Conservation (phyloP, 2,113 vertebrate genomes). For the Arothron firmamentum region DNA sequence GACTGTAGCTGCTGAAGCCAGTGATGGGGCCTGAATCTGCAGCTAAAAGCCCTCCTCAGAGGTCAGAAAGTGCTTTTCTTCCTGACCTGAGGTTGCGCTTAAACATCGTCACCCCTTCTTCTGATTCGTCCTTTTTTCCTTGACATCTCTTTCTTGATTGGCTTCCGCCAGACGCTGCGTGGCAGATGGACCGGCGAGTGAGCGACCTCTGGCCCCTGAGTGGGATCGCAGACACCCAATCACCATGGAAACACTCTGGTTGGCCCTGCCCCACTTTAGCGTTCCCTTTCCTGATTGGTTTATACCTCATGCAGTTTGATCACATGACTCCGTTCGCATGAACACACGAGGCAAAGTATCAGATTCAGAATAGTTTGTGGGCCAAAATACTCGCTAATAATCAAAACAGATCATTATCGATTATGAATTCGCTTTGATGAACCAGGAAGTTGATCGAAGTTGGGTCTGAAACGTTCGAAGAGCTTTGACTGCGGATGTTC, state of each 20-base stretch:
- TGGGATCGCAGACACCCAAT: conserved; percentile 80
- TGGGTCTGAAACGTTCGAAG: no score
- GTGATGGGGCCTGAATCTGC: no score
- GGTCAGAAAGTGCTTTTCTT: not conserved
- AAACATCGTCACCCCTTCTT: conserved; percentile 1
- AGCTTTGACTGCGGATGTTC: conserved; percentile 2
- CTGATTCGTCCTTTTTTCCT: conserved; percentile 38
- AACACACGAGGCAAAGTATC: not conserved
- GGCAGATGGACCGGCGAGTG: conserved; percentile 91
- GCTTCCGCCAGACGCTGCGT: conserved; percentile 85
- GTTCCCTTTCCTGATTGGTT: conserved; percentile 16
- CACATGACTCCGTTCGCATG: not conserved
- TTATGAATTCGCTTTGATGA: no score
- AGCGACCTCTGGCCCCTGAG: conserved; percentile 85
- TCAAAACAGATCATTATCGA: not conserved
- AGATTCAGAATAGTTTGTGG: not conserved
- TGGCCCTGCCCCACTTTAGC: conserved; percentile 64
- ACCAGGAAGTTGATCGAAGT: no score
- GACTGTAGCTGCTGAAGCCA: no score
- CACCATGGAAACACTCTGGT: conserved; percentile 91
- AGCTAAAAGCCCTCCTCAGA: no score
- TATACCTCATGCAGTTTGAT: conserved; percentile 8
- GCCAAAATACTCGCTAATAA: not conserved
- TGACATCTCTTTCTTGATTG: conserved; percentile 52
- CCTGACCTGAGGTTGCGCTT: not conserved